These are phyloP conservation scores for Melangyna quadrimaculata DNA, from an alignment of 2,888 invertebrate species.

Conservation along the genomic window DNA sequence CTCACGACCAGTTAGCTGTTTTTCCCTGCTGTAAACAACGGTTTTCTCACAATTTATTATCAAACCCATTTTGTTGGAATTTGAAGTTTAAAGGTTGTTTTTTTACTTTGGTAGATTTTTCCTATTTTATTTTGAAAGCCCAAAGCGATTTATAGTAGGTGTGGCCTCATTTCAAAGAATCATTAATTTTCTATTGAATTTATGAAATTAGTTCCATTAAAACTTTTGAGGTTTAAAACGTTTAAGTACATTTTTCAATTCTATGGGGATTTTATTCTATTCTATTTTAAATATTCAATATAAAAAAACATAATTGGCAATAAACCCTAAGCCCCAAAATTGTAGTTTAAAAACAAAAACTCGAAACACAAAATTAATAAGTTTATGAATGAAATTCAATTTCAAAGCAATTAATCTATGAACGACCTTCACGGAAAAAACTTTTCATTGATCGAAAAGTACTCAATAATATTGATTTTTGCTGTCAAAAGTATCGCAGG, in stretches of 20 bases:
- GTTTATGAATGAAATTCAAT: slow-evolving; percentile 8
- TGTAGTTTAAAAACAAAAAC: too few relatives aligned
- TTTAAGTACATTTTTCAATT: neutral
- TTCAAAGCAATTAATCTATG: slow-evolving; percentile 49
- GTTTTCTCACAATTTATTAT: too few relatives aligned
- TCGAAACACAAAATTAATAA: neutral
- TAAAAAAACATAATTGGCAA: neutral
- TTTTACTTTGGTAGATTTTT: too few relatives aligned
- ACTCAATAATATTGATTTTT: slow-evolving; percentile 28
- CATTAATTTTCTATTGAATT: too few relatives aligned
- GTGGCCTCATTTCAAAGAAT: too few relatives aligned
- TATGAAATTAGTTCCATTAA: too few relatives aligned
- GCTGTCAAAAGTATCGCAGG: slow-evolving; percentile 20
- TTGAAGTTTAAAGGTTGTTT: too few relatives aligned
- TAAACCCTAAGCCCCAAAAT: neutral
- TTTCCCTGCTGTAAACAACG: too few relatives aligned
- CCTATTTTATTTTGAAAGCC: too few relatives aligned
- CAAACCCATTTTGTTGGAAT: too few relatives aligned
- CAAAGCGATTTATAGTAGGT: too few relatives aligned
- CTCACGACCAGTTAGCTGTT: too few relatives aligned
- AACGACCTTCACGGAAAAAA: slow-evolving; percentile 36
- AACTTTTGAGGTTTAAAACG: neutral
- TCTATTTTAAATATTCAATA: neutral
- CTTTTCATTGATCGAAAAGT: slow-evolving; percentile 24
- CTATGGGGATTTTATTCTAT: neutral